Conservation (phyloP, 1,140 invertebrate species). For the Oncopodura yosiiana region DNA sequence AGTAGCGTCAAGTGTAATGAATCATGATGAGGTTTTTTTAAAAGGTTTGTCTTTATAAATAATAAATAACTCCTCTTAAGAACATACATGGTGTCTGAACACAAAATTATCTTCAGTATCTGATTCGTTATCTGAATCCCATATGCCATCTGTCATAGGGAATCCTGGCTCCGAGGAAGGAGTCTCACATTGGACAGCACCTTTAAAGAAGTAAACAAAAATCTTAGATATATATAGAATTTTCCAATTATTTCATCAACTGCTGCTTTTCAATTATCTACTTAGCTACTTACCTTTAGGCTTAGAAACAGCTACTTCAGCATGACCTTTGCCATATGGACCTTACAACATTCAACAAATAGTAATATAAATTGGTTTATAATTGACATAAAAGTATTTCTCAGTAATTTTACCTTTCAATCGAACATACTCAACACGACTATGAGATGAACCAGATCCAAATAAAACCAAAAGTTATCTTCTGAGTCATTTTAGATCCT, state of each 20-base stretch:
- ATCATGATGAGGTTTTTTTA: not conserved
- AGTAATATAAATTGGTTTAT: too few species aligned
- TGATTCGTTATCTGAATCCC: conserved; percentile 76
- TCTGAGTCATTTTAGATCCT: conserved; percentile 86
- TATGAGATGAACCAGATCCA: conserved; percentile 54
- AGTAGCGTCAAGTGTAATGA: not conserved
- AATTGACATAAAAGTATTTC: too few species aligned
- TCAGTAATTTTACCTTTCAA: conserved; percentile 88
- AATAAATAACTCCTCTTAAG: not conserved
- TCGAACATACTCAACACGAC: conserved; percentile 88
- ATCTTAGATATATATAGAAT: not conserved
- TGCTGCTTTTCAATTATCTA: not conserved
- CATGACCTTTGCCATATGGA: conserved; percentile 88
- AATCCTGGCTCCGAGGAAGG: conserved; percentile 86
- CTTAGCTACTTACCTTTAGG: conserved; percentile 50
- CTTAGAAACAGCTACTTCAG: conserved; percentile 94
- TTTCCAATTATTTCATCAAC: not conserved
- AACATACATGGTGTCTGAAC: conserved; percentile 49
- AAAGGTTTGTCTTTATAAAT: not conserved
- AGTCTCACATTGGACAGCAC: conserved; percentile 83
- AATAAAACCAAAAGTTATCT: conserved; percentile 89
- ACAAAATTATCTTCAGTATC: conserved; percentile 74
- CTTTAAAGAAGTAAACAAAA: conserved; percentile 27
- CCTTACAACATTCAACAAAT: too few species aligned
- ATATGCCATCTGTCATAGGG: conserved; percentile 63